Base-by-base conservation (phyloP, 1,140 invertebrate species). In the Euura saliciscinereae region DNA sequence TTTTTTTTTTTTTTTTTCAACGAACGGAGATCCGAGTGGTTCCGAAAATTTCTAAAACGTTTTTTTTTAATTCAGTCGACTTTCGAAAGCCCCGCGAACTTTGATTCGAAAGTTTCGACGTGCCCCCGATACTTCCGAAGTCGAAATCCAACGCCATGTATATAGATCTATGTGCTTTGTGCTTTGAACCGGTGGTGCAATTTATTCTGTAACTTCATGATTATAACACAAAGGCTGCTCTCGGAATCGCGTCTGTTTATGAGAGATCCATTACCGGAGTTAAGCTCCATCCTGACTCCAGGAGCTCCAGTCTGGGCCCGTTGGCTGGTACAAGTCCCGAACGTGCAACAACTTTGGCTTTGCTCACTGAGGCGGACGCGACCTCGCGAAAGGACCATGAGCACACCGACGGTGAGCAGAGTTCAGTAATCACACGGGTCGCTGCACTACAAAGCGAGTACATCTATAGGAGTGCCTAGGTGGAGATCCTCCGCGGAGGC, bases 341-440 rank as follows among this genome's bases (percentile, higher is more conserved):
- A 59, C 51, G 51, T 59, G 51, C 51, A 59, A 59, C 51, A 59
- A 59, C 51, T 75, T 74, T 71, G 66, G 80, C 79, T 82, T 80
- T 81, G 78, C 78, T 72, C 74, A 68, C 44, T 75, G 73, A 80
- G 74, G 79, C 71, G 75, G 75, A 76, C 71, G 76, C 70, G 75
- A 70, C 74, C 72, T 59, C 75, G 77, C 71, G 78, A 82, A 79
- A 85, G 28, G 28, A 67, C 28, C 10, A 44, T 42, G 66, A 67
- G 28, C 43, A n/a, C 51, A 59, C 51, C 13, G 28, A 28, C 28
- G 28, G 28, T 28, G 51, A 59, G 51, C 80, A 78, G 86, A 87
- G 80, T 86, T 85, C 80, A 79, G 78, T 81, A 86, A 87, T 87
- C 84, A 87, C 83, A 84, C 82, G 81, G 83, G 78, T 79, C 82